Percentiles rank a stretch among this genome's conserved stretches.
Conservation (phyloP, 2,113 vertebrate species). For the Murina feae region DNA sequence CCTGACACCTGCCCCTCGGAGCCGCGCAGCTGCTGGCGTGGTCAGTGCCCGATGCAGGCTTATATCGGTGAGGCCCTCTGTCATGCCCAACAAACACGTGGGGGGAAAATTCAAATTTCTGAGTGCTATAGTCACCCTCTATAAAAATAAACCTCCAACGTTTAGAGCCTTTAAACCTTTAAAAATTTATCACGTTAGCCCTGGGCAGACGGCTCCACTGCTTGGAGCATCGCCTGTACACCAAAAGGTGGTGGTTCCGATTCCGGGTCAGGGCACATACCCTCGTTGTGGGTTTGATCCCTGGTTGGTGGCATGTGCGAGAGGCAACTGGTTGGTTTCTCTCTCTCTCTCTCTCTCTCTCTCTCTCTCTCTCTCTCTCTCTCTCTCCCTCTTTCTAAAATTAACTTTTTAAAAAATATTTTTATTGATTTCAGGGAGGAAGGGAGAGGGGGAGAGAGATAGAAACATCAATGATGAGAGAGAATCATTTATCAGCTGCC, state of each 20-base stretch:
- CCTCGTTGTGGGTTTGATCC: neutral
- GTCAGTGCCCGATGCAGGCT: neutral
- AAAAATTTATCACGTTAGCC: neutral
- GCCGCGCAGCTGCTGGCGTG: neutral
- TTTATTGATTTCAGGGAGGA: too few species aligned
- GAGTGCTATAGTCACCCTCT: neutral
- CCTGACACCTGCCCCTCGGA: neutral
- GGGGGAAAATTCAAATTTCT: neutral
- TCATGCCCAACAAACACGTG: fast-evolving
- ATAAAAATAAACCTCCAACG: neutral
- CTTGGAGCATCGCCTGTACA: neutral
- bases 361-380: too few species aligned
- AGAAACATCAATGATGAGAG: too few species aligned
- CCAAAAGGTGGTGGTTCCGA: neutral
- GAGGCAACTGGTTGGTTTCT: neutral
- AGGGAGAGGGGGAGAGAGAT: too few species aligned
- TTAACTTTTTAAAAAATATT: neutral
- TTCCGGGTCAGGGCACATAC: neutral
- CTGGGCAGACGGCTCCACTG: neutral
- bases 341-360: neutral
- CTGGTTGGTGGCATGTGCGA: neutral
- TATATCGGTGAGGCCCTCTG: fast-evolving
- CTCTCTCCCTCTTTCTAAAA: neutral
- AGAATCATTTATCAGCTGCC: too few species aligned
- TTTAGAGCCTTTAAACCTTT: neutral